Evolutionary conservation across 1,140 invertebrate genomes (phyloP).

Genomic region (Aphaenogaster ashmeadi): DNA sequence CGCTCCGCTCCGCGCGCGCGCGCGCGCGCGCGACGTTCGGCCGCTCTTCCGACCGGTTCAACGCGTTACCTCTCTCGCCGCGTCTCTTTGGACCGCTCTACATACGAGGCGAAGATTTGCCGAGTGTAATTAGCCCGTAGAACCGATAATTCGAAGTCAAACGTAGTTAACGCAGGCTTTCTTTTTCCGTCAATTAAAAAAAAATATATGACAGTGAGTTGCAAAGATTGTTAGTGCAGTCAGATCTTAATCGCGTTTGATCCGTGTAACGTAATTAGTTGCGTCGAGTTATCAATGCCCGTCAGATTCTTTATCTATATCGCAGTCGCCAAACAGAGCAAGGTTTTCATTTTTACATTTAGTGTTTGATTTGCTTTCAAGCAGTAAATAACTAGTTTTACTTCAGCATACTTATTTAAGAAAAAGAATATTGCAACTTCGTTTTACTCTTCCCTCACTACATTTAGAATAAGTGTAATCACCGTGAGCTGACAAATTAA

Average conservation of each 20-base stretch:
- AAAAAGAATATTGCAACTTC: neutral
- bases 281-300: neutral
- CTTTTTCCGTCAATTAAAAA: neutral
- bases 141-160: neutral
- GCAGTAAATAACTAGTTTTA: neutral
- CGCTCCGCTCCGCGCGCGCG: neutral
- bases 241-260: conserved; percentile 10
- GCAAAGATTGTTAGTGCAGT: neutral
- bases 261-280: neutral
- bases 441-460: neutral
- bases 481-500: neutral
- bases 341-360: neutral
- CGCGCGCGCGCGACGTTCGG: neutral
- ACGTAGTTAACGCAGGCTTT: neutral
- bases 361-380: neutral
- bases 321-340: neutral
- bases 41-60: conserved; percentile 26
- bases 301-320: neutral
- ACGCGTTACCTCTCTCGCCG: neutral
- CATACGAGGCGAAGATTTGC: neutral
- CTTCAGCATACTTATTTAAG: neutral
- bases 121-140: conserved; percentile 11
- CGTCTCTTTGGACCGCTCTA: conserved; percentile 12
- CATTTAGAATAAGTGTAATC: neutral
- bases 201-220: neutral